Evolutionary conservation across 2,888 invertebrate genomes (phyloP), one percentile per base, ranked within the genome.

Genomic region (Gryllus longicercus): DNA sequence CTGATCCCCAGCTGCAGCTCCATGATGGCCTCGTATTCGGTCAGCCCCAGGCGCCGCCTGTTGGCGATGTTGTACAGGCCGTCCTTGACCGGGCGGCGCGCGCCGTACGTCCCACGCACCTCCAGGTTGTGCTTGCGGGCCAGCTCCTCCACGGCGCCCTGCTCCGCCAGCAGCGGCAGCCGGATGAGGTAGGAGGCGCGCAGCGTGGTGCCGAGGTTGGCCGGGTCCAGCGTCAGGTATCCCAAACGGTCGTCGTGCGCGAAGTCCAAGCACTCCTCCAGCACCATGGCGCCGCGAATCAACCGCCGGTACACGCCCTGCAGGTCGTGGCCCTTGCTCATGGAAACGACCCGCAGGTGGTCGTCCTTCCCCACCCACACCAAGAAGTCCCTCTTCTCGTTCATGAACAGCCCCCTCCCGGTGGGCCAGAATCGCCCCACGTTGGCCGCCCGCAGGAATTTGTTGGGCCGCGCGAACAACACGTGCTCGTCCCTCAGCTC

Each of bases 131-230:
- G 89, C 84, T 88, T 87, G 75, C 85, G 89, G 75, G 92, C 92
- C 82, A 92, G 87, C 82, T 89, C 87, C 84, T 91, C 89, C 83
- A 92, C 88, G 84, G 89, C 89, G 11, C 84, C 83, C 82, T 85
- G 86, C 84, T 91, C 85, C 11, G 89, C 88, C 83, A 91, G 85
- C 85, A 91, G 91, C 10, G 93, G 93, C 82, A 93, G 86, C 85
- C 89, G 90, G 82, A 93, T 90, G 86, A 93, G 93, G 21, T 93
- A 93, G 50, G 92, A 92, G 80, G 93, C 93, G 80, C 93, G 88
- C 81, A 94, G 89, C 16, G 92, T 91, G 25, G 93, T 93, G 78
- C 93, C 94, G 84, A 93, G 88, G 86, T 94, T 94, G 80, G 92
- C 92, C 38, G 93, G 93, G 86, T 93, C 93, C 87, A 93, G 93